Evolutionary conservation across 2,797 vertebrate species (phyloP).

Genomic region (Melanotaenia parkinsoni): DNA sequence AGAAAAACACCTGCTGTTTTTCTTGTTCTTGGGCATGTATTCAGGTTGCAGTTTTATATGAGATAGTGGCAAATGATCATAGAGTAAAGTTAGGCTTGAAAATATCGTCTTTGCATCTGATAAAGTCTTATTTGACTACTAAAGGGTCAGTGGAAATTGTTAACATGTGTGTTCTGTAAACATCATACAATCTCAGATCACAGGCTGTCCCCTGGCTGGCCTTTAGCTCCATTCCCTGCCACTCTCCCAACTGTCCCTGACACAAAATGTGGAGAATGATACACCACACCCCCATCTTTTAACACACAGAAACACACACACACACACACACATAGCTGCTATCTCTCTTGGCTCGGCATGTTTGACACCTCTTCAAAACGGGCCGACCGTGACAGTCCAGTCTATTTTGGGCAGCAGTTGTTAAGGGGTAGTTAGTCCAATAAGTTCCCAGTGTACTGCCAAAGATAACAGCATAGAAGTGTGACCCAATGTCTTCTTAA

Average conservation of each 20-base stretch:
- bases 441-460: slow-evolving; percentile 76
- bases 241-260: slow-evolving; percentile 67
- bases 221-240: slow-evolving; percentile 67
- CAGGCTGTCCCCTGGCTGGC: slow-evolving; percentile 71
- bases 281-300: slow-evolving; percentile 32
- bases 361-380: slow-evolving; percentile 76
- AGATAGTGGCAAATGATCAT: slow-evolving; percentile 38
- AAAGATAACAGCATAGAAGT: slow-evolving; percentile 69
- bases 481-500: slow-evolving; percentile 63
- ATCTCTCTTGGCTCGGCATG: slow-evolving; percentile 53
- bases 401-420: slow-evolving; percentile 77
- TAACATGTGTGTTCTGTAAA: slow-evolving; percentile 36
- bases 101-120: slow-evolving; percentile 10
- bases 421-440: slow-evolving; percentile 71
- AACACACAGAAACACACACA: slow-evolving; percentile 46
- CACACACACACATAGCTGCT: slow-evolving; percentile 51
- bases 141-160: slow-evolving; percentile 25
- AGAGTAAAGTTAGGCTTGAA: slow-evolving; percentile 17
- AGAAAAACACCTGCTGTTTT: slow-evolving; percentile 45
- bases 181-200: slow-evolving; percentile 54
- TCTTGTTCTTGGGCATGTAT: slow-evolving; percentile 26
- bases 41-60: slow-evolving; percentile 16
- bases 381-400: slow-evolving; percentile 65
- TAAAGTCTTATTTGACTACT: slow-evolving; percentile 26
- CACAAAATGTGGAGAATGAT: slow-evolving; percentile 66